phyloP scores from a whole-genome alignment of 1,140 invertebrate genomes.

The Asobara japonica region DNA sequence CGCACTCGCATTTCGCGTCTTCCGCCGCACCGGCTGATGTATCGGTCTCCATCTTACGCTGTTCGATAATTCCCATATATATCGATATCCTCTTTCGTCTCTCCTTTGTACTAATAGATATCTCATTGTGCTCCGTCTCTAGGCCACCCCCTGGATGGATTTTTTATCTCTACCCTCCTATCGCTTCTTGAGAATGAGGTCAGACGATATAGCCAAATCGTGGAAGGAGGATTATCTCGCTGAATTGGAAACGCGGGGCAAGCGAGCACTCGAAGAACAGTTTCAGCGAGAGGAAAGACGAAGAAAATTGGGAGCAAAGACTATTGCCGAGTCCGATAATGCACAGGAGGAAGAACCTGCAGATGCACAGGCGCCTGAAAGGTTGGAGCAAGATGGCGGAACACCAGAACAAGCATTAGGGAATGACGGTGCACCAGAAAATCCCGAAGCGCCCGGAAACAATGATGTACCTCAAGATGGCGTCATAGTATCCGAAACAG shows the following conservation, averaged over 20 bases:
- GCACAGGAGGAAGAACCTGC: background rate
- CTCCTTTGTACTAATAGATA: too few relatives aligned
- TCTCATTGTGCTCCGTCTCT: too few relatives aligned
- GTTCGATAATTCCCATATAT: too few relatives aligned
- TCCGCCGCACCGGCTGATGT: too few relatives aligned
- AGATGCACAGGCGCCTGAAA: background rate
- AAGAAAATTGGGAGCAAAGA: background rate
- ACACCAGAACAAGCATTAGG: background rate
- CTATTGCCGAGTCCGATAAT: background rate
- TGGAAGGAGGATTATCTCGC: constrained; percentile 40
- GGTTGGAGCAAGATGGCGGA: background rate
- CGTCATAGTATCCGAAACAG: too few relatives aligned
- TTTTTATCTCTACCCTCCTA: constrained; percentile 43
- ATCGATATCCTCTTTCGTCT: too few relatives aligned
- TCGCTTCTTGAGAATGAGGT: constrained; percentile 36
- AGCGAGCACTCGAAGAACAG: constrained; percentile 35
- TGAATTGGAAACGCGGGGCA: constrained; percentile 37
- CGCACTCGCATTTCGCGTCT: too few relatives aligned
- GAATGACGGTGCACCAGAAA: background rate
- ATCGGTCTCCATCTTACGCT: too few relatives aligned
- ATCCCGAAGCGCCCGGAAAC: background rate
- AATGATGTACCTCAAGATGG: background rate
- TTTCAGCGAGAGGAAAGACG: constrained; percentile 13
- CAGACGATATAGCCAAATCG: constrained; percentile 30
- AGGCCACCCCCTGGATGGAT: constrained; percentile 43